phyloP scores from a whole-genome alignment of 2,888 invertebrate species.

The Luperina testacea region DNA sequence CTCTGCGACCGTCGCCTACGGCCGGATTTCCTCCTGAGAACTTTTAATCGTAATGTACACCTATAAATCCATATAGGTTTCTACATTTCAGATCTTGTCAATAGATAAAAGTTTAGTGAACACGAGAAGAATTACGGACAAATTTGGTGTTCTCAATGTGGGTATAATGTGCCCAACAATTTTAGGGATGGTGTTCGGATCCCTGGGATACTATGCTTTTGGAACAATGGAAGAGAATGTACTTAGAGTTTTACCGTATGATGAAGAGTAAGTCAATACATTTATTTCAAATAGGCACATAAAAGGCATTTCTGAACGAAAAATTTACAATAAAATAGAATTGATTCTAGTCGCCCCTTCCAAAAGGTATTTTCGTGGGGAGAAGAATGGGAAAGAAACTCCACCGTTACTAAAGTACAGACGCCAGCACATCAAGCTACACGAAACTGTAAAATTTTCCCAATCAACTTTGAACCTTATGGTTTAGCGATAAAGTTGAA shows the following conservation, averaged over 20 bases:
- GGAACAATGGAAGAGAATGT: slow-evolving; percentile 62
- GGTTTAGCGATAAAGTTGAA: no score
- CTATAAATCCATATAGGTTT: background rate
- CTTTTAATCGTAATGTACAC: background rate
- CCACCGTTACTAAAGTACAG: background rate
- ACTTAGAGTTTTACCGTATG: slow-evolving; percentile 53
- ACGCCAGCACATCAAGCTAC: no score
- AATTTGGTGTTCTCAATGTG: slow-evolving; percentile 44
- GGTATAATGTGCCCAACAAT: slow-evolving; percentile 44
- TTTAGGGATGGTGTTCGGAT: slow-evolving; percentile 34
- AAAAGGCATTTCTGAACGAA: background rate
- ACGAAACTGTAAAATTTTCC: no score
- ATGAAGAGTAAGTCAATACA: slow-evolving; percentile 41
- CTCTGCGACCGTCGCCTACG: background rate
- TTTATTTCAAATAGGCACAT: background rate
- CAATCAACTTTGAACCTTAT: no score
- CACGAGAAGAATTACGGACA: slow-evolving; percentile 13
- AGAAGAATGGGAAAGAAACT: no score
- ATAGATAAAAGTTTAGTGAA: slow-evolving; percentile 47
- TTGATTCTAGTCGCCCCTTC: no score
- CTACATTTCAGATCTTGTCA: slow-evolving; percentile 45
- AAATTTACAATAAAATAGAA: no score
- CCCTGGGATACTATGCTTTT: slow-evolving; percentile 48
- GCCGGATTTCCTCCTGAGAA: background rate
- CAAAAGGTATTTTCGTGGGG: no score